These are phyloP conservation scores for Enhydra lutris DNA, from an alignment of 2,113 vertebrate species.

Conservation along the genomic window DNA sequence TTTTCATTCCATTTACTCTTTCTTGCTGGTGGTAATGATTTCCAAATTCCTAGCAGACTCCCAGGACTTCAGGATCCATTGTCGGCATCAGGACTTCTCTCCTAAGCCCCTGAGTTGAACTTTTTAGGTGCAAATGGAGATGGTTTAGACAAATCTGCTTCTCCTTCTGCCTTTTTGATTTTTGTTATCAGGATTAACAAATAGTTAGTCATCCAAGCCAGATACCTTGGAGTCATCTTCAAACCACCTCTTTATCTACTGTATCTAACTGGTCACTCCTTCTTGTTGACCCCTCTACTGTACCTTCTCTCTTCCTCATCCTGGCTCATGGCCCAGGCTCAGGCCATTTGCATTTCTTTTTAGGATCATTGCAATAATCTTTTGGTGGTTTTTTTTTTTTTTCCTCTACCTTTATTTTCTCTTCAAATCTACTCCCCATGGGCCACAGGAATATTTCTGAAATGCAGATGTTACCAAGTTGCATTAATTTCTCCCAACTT, in stretches of 20 bases:
- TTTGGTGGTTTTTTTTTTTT: background rate
- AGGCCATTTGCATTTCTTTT: background rate
- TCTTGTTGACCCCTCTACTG: background rate
- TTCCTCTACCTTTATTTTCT: background rate
- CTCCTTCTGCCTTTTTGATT: background rate
- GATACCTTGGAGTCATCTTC: background rate
- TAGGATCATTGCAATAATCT: background rate
- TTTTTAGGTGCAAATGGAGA: background rate
- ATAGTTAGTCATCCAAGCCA: background rate
- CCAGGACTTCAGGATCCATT: background rate
- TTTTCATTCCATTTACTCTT: background rate
- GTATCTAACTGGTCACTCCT: background rate
- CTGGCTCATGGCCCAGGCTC: background rate
- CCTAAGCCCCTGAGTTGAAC: background rate
- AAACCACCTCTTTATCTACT: background rate
- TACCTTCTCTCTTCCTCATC: background rate
- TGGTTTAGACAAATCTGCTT: background rate
- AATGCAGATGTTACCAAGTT: background rate
- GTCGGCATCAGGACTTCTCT: background rate
- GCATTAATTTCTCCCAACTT: background rate
- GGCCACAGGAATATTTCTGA: background rate
- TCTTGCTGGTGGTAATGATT: background rate
- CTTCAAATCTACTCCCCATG: background rate
- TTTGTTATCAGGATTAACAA: background rate
- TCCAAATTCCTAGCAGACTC: background rate